A percentile compares a stretch with the other conserved stretches of the same genome.
These are phyloP conservation scores for Hymenochirus boettgeri DNA, from an alignment of 2,113 vertebrate species.

Conservation along the genomic window DNA sequence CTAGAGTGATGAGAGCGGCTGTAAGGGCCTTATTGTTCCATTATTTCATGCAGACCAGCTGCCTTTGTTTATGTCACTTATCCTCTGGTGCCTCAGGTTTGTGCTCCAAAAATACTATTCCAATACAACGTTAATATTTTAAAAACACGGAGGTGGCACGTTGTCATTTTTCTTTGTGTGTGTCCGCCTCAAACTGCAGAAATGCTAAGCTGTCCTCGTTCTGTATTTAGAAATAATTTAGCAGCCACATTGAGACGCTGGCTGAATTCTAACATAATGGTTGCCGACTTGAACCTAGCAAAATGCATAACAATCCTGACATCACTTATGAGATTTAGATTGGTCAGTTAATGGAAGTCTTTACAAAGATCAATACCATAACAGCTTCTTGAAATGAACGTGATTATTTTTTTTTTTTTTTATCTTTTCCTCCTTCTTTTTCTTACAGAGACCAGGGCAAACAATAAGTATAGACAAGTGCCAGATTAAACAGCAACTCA, in stretches of 20 bases:
- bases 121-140: constrained; percentile 79
- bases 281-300: constrained; percentile 70
- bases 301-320: constrained; percentile 76
- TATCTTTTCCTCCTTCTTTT: too few relatives aligned
- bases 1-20: constrained; percentile 74
- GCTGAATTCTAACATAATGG: constrained; percentile 75
- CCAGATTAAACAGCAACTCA: constrained; percentile 56
- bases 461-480: constrained; percentile 69
- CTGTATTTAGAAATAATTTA: constrained; percentile 81
- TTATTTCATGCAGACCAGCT: constrained; percentile 80
- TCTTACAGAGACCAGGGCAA: constrained; percentile 56
- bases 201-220: constrained; percentile 76
- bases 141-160: constrained; percentile 82
- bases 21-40: constrained; percentile 79
- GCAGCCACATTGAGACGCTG: constrained; percentile 71
- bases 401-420: constrained; percentile 61
- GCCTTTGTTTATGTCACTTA: constrained; percentile 81
- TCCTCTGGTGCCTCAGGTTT: constrained; percentile 78
- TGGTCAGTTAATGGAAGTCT: constrained; percentile 83
- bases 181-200: constrained; percentile 72
- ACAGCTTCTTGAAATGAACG: constrained; percentile 78
- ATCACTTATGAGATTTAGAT: constrained; percentile 82
- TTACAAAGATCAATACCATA: constrained; percentile 81
- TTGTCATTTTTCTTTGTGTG: constrained; percentile 64
- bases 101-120: constrained; percentile 76